Base-by-base conservation (phyloP, 2,113 vertebrate genomes). In the Poeciliopsis occidentalis region DNA sequence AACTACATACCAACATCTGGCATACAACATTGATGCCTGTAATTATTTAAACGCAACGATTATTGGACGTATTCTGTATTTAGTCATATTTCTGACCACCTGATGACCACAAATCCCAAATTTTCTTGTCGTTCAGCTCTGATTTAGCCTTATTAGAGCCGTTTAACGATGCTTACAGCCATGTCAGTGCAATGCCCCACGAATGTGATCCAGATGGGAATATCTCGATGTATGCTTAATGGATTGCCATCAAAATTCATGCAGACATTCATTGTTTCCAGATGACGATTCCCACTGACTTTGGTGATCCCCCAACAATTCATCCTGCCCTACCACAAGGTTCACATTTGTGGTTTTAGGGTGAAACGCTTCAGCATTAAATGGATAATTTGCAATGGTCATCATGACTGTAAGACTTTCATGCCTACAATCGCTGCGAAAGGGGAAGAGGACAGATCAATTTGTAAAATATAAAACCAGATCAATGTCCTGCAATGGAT, bases 261-360 rank as follows among this genome's bases (percentile, higher is more conserved):
- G 30, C 37, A 32, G 24, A 70, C 27, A 19, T 76, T 77, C 19
- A 67, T 44, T 62, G 27, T 24, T 80, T 69, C 70, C 66, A 77
- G 78, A 80, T 44, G 62, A 12, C 0, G 31, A 66, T 57, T 74
- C 44, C 61, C 37, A 44, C n/a, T 26, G n/a, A 54, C 41, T 57
- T 54, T 62, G 41, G 27, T 19, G 60, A 73, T 72, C 41, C 64
- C 64, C 34, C 60, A 47, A 64, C 24, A 0, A 66, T 61, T 69
- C 34, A 39, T 54, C 44, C 57, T 0, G 39, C 26, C 0, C 63
- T 24, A 73, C 70, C 41, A 39, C 51, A 66, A 65, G 39, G 34
- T 54, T 69, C 61, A 60, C 15, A 26, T 65, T 63, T 79, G 39
- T 69, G 41, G 65, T 66, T 81, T 82, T 51, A 69, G 57, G 69